These are phyloP conservation scores for Merluccius polli DNA, from an alignment of 2,797 vertebrate species.

Conservation along the genomic window DNA sequence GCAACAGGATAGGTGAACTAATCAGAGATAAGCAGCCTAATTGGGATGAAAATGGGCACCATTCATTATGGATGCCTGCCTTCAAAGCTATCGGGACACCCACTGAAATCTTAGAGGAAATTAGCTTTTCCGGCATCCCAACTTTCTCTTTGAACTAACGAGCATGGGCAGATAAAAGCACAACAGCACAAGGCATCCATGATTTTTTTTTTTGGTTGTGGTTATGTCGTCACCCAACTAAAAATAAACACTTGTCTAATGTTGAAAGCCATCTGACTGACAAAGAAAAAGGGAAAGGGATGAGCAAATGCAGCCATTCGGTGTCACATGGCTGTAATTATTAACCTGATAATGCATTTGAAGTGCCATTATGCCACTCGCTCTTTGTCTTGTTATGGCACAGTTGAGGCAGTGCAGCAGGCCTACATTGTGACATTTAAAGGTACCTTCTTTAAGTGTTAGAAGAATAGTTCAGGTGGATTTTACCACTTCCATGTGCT, in stretches of 20 bases:
- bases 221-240: background rate
- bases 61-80: slow-evolving; percentile 68
- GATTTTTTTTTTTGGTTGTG: too few relatives aligned
- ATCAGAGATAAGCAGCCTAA: slow-evolving; percentile 71
- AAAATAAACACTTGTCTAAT: background rate
- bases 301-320: too few relatives aligned
- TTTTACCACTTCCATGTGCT: background rate
- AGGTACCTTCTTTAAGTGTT: background rate
- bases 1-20: slow-evolving; percentile 71
- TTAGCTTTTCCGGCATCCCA: background rate
- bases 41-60: slow-evolving; percentile 69
- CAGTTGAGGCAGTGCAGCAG: background rate
- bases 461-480: too few relatives aligned
- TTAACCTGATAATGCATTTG: background rate
- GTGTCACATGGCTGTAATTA: too few relatives aligned
- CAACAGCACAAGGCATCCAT: background rate
- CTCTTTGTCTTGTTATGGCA: background rate
- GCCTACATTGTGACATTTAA: background rate
- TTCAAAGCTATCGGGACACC: slow-evolving; percentile 64
- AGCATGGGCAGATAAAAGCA: background rate
- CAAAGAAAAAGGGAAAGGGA: background rate
- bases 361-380: background rate
- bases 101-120: slow-evolving; percentile 60
- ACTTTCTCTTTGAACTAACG: background rate
- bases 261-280: background rate